These are phyloP conservation scores for Pitta sordida DNA, from an alignment of 2,113 vertebrate species.

Conservation along the genomic window DNA sequence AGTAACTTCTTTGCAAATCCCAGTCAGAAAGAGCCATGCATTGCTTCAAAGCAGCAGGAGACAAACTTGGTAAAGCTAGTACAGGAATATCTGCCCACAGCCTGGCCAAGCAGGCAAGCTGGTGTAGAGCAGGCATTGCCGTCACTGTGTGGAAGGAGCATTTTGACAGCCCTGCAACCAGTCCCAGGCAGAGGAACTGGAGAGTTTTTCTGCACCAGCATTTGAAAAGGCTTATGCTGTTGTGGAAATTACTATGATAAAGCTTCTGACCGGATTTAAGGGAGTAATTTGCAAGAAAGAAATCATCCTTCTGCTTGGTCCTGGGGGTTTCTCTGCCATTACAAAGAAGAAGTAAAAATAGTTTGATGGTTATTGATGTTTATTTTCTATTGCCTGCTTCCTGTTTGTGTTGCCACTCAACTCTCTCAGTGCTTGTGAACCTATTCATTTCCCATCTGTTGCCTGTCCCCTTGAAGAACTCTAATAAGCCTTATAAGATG, in stretches of 20 bases:
- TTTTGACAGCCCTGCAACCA: background rate
- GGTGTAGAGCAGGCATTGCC: background rate
- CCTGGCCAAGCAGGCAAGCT: background rate
- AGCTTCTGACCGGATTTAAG: background rate
- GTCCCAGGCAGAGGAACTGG: background rate
- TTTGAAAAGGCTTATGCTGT: background rate
- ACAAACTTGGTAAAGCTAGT: conserved; percentile 37
- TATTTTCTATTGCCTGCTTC: background rate
- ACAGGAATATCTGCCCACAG: background rate
- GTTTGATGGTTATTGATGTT: background rate
- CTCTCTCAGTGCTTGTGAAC: background rate
- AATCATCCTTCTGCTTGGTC: background rate
- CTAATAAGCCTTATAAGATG: background rate
- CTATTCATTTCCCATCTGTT: background rate
- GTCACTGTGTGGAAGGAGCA: accelerated
- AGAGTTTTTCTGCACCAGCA: background rate
- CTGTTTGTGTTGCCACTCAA: background rate
- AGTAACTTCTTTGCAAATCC: conserved; percentile 43
- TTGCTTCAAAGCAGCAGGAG: conserved; percentile 37
- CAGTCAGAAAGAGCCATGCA: conserved; percentile 34
- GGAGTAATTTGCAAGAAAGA: background rate
- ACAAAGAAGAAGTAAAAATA: background rate
- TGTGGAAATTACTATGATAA: conserved; percentile 6
- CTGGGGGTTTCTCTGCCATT: background rate
- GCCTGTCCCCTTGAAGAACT: background rate